Conservation (phyloP, 2,797 vertebrate genomes). For the Rhadinocentrus ornatus region DNA sequence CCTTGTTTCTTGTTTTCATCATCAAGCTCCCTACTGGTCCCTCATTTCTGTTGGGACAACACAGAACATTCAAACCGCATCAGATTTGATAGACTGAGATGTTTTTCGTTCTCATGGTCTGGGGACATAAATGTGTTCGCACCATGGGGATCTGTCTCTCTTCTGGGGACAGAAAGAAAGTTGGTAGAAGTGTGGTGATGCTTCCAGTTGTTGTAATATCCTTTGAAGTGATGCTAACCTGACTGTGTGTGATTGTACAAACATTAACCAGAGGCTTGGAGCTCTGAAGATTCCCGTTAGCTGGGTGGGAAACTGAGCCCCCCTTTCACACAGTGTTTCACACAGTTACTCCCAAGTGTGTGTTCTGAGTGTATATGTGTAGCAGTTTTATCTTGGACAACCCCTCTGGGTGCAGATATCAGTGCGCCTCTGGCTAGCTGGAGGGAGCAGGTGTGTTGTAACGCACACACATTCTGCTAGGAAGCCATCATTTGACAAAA, state of each 20-base stretch:
- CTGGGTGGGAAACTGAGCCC: constrained; percentile 56
- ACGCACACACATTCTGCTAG: not conserved
- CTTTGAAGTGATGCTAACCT: not conserved
- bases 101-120: constrained; percentile 1
- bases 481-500: constrained; percentile 2
- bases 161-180: constrained; percentile 1
- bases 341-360: constrained; percentile 26
- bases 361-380: constrained; percentile 33
- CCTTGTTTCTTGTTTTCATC: constrained; percentile 10
- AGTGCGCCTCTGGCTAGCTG: constrained; percentile 41
- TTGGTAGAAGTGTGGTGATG: not conserved
- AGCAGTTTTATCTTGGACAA: constrained; percentile 27
- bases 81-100: constrained; percentile 23
- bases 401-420: constrained; percentile 34
- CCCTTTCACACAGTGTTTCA: constrained; percentile 25
- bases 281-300: constrained; percentile 25
- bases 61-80: constrained; percentile 1
- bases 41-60: constrained; percentile 3
- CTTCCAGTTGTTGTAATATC: not conserved
- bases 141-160: not conserved
- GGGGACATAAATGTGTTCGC: not conserved
- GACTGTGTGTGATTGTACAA: not conserved
- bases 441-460: constrained; percentile 44
- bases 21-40: not conserved
- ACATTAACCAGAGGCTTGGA: constrained; percentile 19